Percentiles rank a stretch among this genome's conserved stretches.
Evolutionary conservation across 2,797 vertebrate species (phyloP).

Genomic region (Urocyon cinereoargenteus): DNA sequence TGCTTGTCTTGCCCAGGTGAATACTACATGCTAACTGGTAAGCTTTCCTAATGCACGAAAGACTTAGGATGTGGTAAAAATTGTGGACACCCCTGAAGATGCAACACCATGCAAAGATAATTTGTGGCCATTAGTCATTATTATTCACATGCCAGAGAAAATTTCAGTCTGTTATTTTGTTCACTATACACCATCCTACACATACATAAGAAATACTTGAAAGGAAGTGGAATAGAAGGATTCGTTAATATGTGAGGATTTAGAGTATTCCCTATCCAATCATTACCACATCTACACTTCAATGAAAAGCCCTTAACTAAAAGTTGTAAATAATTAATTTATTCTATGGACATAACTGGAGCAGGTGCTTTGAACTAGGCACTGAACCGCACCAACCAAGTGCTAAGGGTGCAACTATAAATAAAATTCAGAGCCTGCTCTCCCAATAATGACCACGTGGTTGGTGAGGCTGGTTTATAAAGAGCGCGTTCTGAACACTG

Average conservation of each 20-base stretch:
- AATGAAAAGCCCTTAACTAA: no score
- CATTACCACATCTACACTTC: neutral
- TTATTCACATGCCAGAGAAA: neutral
- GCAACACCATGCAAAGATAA: rapidly evolving
- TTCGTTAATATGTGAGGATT: neutral
- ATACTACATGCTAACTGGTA: neutral
- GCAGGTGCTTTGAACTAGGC: no score
- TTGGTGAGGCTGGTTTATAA: neutral
- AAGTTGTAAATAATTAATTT: neutral
- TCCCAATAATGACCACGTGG: rapidly evolving
- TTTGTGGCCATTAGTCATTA: neutral
- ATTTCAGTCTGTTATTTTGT: rapidly evolving
- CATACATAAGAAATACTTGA: rapidly evolving
- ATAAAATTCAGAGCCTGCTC: no score
- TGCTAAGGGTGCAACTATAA: neutral
- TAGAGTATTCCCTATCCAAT: neutral
- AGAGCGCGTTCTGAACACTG: rapidly evolving
- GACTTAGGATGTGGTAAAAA: neutral
- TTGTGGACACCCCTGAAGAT: rapidly evolving
- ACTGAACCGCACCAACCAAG: rapidly evolving
- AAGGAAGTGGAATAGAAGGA: neutral
- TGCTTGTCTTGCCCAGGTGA: neutral
- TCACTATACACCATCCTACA: rapidly evolving
- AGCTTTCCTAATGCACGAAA: neutral
- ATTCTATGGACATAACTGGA: neutral